Evolutionary conservation across 1,140 invertebrate genomes (phyloP).

Genomic region (Drosophila quadrilineata): DNA sequence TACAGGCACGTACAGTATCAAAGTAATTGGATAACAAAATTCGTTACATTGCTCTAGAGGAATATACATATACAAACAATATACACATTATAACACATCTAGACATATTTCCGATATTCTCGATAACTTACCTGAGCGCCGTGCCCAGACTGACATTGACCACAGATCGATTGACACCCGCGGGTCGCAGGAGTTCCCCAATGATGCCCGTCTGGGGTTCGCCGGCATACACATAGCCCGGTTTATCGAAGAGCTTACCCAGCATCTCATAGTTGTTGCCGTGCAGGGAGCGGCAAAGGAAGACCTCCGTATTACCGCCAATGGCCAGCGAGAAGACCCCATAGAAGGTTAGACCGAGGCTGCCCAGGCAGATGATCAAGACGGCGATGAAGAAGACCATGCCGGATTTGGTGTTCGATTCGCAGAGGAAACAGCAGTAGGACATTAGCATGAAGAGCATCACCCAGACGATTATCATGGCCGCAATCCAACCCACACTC

Average conservation of each 20-base stretch:
- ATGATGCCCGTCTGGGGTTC: constrained; percentile 83
- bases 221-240: constrained; percentile 82
- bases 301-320: constrained; percentile 83
- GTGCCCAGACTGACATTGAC: constrained; percentile 70
- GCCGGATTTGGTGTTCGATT: constrained; percentile 82
- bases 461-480: constrained; percentile 70
- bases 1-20: constrained; percentile 81
- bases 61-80: constrained; percentile 41
- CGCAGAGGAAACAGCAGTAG: constrained; percentile 82
- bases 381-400: constrained; percentile 82
- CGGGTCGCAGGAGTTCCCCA: constrained; percentile 82
- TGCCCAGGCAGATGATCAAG: constrained; percentile 74
- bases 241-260: constrained; percentile 84
- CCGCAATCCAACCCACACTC: constrained; percentile 71
- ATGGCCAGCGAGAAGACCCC: constrained; percentile 78
- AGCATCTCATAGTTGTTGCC: constrained; percentile 83
- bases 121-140: constrained; percentile 71
- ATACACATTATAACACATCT: constrained; percentile 16
- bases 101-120: neutral
- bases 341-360: constrained; percentile 75
- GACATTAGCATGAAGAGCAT: constrained; percentile 76
- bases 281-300: constrained; percentile 85
- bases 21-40: constrained; percentile 77
- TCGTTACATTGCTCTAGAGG: constrained; percentile 46
- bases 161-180: constrained; percentile 69